Conservation (phyloP, 2,888 invertebrate genomes). For the Drosophila greeni region DNA sequence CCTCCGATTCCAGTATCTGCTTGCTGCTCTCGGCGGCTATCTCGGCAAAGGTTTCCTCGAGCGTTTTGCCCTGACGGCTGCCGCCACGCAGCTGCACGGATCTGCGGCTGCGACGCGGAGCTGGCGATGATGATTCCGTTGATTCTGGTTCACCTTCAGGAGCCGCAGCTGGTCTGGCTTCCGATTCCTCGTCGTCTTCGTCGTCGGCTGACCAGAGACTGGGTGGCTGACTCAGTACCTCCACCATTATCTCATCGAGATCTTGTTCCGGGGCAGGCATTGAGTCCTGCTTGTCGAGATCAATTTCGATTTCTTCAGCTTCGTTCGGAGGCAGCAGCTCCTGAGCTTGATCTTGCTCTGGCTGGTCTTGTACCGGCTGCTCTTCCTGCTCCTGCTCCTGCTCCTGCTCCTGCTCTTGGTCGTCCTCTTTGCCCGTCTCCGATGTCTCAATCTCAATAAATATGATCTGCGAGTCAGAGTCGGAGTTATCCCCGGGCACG, state of each 20-base stretch:
- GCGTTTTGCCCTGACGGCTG: constrained; percentile 32
- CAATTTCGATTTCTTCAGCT: neutral
- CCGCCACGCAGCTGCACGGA: constrained; percentile 5
- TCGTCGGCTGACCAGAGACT: constrained; percentile 35
- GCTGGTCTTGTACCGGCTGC: neutral
- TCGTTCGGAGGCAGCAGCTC: neutral
- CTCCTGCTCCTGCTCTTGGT: neutral
- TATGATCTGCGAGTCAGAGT: constrained; percentile 40
- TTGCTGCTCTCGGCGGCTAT: constrained; percentile 47
- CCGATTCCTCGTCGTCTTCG: constrained; percentile 21
- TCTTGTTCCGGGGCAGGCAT: constrained; percentile 11
- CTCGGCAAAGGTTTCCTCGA: constrained; percentile 56
- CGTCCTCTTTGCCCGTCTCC: constrained; percentile 7
- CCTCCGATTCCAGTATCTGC: constrained; percentile 13
- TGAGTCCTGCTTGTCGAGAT: constrained; percentile 1
- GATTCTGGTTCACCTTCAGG: neutral
- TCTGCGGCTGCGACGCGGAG: constrained; percentile 34
- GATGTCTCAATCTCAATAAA: constrained; percentile 35
- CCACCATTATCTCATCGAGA: constrained; percentile 22
- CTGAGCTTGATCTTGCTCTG: neutral
- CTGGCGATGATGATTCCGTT: neutral
- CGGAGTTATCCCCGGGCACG: constrained; percentile 9
- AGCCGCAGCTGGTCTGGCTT: too few relatives aligned
- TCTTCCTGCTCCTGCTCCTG: neutral
- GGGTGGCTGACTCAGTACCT: constrained; percentile 31